Evolutionary conservation across 2,113 vertebrate species (phyloP).

Genomic region (Xiphophorus maculatus): DNA sequence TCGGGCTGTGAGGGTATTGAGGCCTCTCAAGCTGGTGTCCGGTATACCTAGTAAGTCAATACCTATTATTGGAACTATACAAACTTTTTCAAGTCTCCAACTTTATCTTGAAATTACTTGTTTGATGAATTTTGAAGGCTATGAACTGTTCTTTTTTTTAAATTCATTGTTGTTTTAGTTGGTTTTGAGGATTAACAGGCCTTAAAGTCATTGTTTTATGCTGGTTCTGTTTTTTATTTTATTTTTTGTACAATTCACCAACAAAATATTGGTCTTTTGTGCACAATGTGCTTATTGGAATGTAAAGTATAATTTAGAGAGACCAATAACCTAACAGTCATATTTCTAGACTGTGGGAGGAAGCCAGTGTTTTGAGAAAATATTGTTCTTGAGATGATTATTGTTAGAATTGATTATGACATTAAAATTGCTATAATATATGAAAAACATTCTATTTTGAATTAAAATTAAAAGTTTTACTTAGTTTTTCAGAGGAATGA

Average conservation of each 20-base stretch:
- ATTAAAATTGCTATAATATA: too few relatives aligned
- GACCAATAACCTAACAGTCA: too few relatives aligned
- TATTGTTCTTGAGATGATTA: constrained; percentile 41
- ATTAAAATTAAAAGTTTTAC: too few relatives aligned
- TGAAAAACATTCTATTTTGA: too few relatives aligned
- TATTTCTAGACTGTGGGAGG: too few relatives aligned
- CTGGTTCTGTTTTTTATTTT: constrained; percentile 26
- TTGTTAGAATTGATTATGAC: too few relatives aligned
- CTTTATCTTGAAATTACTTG: too few relatives aligned
- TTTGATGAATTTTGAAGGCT: too few relatives aligned
- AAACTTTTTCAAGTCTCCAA: neutral
- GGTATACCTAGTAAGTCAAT: constrained; percentile 95
- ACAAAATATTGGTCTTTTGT: constrained; percentile 47
- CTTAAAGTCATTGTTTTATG: constrained; percentile 35
- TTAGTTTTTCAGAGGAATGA: too few relatives aligned
- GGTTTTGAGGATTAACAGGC: constrained; percentile 19
- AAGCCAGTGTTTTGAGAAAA: neutral
- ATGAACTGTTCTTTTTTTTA: too few relatives aligned
- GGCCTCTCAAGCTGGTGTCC: constrained; percentile 95
- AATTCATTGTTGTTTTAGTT: neutral
- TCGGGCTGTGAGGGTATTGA: constrained; percentile 93
- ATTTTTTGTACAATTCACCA: constrained; percentile 51
- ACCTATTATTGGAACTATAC: constrained; percentile 5
- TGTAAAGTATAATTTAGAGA: too few relatives aligned
- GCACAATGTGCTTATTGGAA: constrained; percentile 41